Conservation (phyloP, 2,113 vertebrate species). For the Craseonycteris thonglongyai region DNA sequence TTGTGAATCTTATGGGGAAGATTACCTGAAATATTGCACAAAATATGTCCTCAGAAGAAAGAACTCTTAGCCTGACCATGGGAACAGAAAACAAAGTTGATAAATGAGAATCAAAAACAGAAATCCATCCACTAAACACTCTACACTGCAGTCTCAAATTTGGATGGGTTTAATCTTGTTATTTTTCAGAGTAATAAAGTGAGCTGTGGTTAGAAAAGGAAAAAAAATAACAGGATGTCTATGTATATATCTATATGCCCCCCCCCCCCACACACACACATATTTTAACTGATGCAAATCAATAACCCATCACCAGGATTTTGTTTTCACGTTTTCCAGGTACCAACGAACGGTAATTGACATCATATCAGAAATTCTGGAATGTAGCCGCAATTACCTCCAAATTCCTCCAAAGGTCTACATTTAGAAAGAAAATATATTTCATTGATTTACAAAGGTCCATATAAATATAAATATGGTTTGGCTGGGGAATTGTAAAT, state of each 20-base stretch:
- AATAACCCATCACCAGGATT: constrained; percentile 47
- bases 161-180: background rate
- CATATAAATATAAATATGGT: constrained; percentile 31
- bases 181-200: background rate
- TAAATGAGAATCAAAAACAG: background rate
- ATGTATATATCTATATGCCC: too few relatives aligned
- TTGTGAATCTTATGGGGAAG: constrained; percentile 15
- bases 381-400: background rate
- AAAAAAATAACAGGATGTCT: background rate
- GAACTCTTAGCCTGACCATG: background rate
- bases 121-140: background rate
- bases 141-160: background rate
- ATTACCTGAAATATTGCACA: constrained; percentile 53
- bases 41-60: constrained; percentile 50
- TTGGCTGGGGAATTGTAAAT: constrained; percentile 23
- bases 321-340: background rate
- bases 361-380: background rate
- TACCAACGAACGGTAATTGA: background rate
- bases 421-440: constrained; percentile 41
- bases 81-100: background rate
- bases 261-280: background rate
- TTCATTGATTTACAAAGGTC: constrained; percentile 52
- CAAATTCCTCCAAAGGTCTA: constrained; percentile 2
- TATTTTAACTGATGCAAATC: constrained; percentile 44
- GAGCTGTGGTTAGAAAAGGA: background rate